Base-by-base conservation (phyloP, 2,888 invertebrate species). In the Phortica magna region DNA sequence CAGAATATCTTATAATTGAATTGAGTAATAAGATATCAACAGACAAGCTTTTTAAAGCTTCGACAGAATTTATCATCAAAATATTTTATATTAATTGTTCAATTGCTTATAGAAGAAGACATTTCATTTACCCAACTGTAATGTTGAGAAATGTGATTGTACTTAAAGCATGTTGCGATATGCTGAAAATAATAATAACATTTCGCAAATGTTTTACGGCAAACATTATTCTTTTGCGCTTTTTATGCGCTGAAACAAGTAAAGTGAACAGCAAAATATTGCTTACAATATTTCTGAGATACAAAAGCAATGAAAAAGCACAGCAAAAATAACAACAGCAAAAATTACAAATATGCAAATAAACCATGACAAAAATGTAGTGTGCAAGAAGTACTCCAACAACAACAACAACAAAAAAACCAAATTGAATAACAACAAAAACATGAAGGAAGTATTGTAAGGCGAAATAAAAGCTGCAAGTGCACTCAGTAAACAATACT, bases 401-500 rank as follows among this genome's bases (percentile, higher is more conserved):
- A 31, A 31, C 31, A 31, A n/a, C n/a, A n/a, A n/a, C n/a, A n/a
- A n/a, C n/a, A n/a, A n/a, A n/a, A n/a, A n/a, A n/a, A n/a, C n/a
- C n/a, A 31, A 31, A 31, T 31, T 31, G 31, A 55, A 55, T 55
- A 55, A 17, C 55, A 55, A 14, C 17, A 55, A 17, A 61, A 3
- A 61, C 19, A 7, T 0, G 59, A 19, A 19, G 7, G 22, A 19
- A 61, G 59, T 7, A 19, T n/a, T 7, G n/a, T 61, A 61, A 22
- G 17, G 22, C 22, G 19, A 19, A n/a, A 61, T 22, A 6, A n/a
- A n/a, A 71, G 31, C 53, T 53, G 9, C 19, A 17, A 71, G 39
- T 14, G 48, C 55, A 53, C 42, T 67, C 64, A 41, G 78, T 78
- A 73, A 79, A 82, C 87, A 82, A 80, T 84, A 83, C 81, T 75